Conservation (phyloP, 2,888 invertebrate species). For the Clistopyga incitator region DNA sequence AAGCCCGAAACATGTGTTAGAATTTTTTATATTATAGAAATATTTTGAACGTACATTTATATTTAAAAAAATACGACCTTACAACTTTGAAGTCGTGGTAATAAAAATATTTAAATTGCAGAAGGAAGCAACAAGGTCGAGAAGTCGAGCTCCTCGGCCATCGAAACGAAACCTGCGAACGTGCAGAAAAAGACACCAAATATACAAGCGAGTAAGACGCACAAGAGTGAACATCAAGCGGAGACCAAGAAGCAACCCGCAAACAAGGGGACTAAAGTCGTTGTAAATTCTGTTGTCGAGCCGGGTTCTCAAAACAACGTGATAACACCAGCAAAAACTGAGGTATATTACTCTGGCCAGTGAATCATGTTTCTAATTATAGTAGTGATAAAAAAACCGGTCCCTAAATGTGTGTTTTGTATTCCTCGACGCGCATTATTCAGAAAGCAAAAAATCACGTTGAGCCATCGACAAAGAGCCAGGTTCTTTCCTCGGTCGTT, state of each 20-base stretch:
- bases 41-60: too few relatives aligned
- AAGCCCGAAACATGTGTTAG: too few relatives aligned
- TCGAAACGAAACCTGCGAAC: constrained; percentile 80
- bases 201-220: constrained; percentile 82
- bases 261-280: constrained; percentile 76
- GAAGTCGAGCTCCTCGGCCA: constrained; percentile 72
- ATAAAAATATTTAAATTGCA: constrained; percentile 41
- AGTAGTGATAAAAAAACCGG: background rate
- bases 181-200: constrained; percentile 76
- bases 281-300: constrained; percentile 79
- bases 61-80: too few relatives aligned
- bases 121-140: constrained; percentile 66
- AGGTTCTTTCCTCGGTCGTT: constrained; percentile 86
- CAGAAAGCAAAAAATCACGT: constrained; percentile 71
- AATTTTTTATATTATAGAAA: too few relatives aligned
- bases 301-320: constrained; percentile 74
- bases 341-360: constrained; percentile 69
- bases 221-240: constrained; percentile 73
- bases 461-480: constrained; percentile 73
- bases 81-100: background rate
- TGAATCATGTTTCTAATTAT: background rate
- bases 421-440: constrained; percentile 11
- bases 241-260: constrained; percentile 78
- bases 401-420: constrained; percentile 13
- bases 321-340: constrained; percentile 68